Evolutionary conservation across 2,888 invertebrate genomes (phyloP).

Genomic region (Thymelicus sylvestris): DNA sequence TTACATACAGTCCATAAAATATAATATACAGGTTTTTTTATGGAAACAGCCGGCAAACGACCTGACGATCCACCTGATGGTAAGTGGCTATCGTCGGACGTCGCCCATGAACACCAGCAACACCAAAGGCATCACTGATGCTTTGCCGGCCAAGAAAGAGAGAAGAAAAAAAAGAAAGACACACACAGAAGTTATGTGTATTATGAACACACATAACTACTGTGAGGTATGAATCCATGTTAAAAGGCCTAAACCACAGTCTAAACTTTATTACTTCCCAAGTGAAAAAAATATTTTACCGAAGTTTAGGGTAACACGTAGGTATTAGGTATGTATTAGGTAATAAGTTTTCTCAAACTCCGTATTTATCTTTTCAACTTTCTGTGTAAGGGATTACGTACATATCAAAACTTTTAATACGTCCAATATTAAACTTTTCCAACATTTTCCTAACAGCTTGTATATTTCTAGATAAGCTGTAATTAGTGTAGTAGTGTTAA

Average conservation of each 20-base stretch:
- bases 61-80: no score
- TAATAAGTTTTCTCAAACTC: background rate
- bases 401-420: slow-evolving; percentile 11
- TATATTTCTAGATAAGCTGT: slow-evolving; percentile 18
- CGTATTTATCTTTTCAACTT: slow-evolving; percentile 5
- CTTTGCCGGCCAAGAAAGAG: no score
- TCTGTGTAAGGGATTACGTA: slow-evolving; percentile 1
- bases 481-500: slow-evolving; percentile 35
- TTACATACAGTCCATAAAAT: no score
- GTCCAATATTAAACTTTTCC: slow-evolving; percentile 8
- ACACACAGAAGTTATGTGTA: no score
- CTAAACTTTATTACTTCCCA: background rate
- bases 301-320: background rate
- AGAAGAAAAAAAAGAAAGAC: no score
- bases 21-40: no score
- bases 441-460: background rate
- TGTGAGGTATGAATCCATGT: no score
- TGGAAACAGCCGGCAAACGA: no score
- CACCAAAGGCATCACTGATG: no score
- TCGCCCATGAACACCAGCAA: no score
- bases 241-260: background rate
- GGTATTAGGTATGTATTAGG: background rate
- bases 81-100: no score
- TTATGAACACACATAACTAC: no score
- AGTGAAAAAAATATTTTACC: background rate